Evolutionary conservation across 1,140 invertebrate genomes (phyloP), one percentile per base, ranked within the genome.

Genomic region (Leptestheria dahalacensis): DNA sequence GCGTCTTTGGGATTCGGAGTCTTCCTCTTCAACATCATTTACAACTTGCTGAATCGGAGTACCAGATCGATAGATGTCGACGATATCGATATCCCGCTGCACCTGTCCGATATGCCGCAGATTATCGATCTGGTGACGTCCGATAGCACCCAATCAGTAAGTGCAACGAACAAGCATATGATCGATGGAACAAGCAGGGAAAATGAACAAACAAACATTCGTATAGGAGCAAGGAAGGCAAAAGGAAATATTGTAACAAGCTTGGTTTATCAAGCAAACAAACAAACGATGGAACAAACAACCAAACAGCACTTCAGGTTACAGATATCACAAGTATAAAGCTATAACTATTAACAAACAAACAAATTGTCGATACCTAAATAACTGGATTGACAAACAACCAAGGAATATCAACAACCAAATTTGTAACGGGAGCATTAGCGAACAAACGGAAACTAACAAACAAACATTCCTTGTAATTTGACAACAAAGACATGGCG

Each of bases 21-120:
- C 20, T 67, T 67, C 52, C 61, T 67, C 18, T 67, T 67, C 64
- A 67, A 66, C 59, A 65, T 67, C 20, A 66, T 67, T 58, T 67
- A 65, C 62, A 66, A 67, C 61, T 59, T 67, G 15, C 62, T 67
- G 18, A 65, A 67, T 58, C 49, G 52, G 3, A 65, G 61, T 48
- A 64, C 57, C 20, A 29, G 66, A 54, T 66, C 65, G 3, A 33
- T 67, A n/a, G 63, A 66, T 57, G 64, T 67, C n/a, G 54, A 47
- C 12, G 66, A 66, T 56, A 41, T 67, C 41, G 63, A 66, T 60
- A 53, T 67, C 9, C 53, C 53, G 12, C 28, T 55, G 24, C 53
- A 55, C 12, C 21, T 26, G 26, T 55, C 53, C 12, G 53, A 55
- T n/a, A 12, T 26, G 0, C 24, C 53, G 10, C 25, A 29, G 33